Percentiles rank a stretch among this genome's conserved stretches.
phyloP scores from a whole-genome alignment of 2,113 vertebrate genomes.

The Pelmatolapia mariae region DNA sequence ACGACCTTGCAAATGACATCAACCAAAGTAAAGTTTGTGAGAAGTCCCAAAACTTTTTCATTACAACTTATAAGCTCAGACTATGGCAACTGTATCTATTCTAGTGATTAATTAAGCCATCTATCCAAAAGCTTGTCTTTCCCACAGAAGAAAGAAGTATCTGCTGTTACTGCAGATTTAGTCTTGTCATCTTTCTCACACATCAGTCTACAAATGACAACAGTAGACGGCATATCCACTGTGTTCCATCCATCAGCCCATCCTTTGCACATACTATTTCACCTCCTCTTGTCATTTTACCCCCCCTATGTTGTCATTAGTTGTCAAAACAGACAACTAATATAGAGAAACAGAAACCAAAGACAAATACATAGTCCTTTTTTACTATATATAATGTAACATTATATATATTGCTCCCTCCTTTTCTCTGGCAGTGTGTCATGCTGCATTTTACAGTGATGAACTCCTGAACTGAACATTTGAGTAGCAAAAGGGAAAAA shows the following conservation, averaged over 20 bases:
- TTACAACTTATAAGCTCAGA: not conserved
- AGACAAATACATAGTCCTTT: not conserved
- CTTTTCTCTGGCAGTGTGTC: not conserved
- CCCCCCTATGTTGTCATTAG: not conserved
- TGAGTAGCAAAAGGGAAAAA: fast-evolving
- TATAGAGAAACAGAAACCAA: not conserved
- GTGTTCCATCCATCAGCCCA: not conserved
- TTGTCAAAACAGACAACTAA: constrained; percentile 18
- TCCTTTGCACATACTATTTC: not conserved
- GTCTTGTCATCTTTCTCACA: not conserved
- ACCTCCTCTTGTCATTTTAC: not conserved
- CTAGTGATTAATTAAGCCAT: not conserved
- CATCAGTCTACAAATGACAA: not conserved
- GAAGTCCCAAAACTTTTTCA: not conserved
- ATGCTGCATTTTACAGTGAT: not conserved
- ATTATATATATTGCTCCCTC: not conserved
- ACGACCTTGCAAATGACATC: not conserved
- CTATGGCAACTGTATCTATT: not conserved
- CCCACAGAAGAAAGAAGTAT: not conserved
- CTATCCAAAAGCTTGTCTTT: not conserved
- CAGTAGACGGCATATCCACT: not conserved
- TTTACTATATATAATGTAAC: not conserved
- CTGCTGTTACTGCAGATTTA: not conserved
- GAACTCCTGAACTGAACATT: not conserved
- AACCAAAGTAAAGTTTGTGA: not conserved